Evolutionary conservation across 2,113 vertebrate species (phyloP), one percentile per base, ranked within the genome.

Genomic region (Notiomystis cincta): DNA sequence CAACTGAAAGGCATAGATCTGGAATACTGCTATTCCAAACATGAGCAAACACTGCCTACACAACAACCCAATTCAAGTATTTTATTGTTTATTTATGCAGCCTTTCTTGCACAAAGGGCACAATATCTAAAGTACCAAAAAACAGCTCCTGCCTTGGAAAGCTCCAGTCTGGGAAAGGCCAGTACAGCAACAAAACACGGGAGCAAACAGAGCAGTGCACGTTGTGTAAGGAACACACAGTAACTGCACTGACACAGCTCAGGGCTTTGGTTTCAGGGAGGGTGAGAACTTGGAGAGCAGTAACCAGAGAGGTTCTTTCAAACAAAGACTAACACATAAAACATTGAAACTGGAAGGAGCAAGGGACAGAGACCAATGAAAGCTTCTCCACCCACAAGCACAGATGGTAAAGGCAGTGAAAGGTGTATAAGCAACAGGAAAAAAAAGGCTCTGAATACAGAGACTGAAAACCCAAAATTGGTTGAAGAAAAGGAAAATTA

Each of bases 131-230:
- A 91, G 23, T 8, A 45, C n/a, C 4, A 4, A 94, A 82, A 77
- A 69, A 31, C 1, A 17, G 15, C 38, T 71, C 82, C 19, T 38
- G 35, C 64, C 75, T 90, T 53, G 71, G 40, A 37, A 79, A 88
- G 37, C 44, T 54, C 0, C 0, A 58, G 35, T 13, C 56, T 61
- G 66, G 38, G 47, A 48, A 78, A 61, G 47, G 50, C 23, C 66
- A 12, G 35, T 2, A 15, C 7, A 47, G 69, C 16, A 61, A 30
- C 2, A 11, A 38, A 48, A 40, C 27, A 30, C 5, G 6, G 38
- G 19, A 53, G 48, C 0, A 0, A 85, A 51, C 1, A 4, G 18
- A 82, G 47, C 11, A 1, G 16, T 0, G 2, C 28, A 30, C 0
- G 0, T 1, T 20, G 14, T 3, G 40, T 4, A 51, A 45, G 56